Base-by-base conservation (phyloP, 2,113 vertebrate genomes). In the Atrichornis clamosus region DNA sequence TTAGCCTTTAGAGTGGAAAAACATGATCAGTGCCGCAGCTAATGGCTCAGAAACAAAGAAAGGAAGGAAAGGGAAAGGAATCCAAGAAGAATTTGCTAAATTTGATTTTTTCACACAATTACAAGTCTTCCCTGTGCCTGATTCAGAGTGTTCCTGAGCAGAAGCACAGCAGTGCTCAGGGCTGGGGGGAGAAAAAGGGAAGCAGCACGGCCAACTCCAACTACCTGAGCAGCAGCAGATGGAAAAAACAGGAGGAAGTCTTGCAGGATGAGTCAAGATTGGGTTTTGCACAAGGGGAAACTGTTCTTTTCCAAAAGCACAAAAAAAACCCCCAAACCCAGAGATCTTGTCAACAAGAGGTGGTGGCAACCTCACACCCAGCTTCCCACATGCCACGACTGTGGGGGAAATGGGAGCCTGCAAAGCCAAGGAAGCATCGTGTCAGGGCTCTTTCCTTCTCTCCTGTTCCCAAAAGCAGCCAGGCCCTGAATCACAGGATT, bases 201-300 rank as follows among this genome's bases (percentile, higher is more conserved):
- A 42, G 47, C 65, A 63, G 47, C 3, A 2, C 27, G 28, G 65
- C 81, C 89, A 72, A 4, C 23, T 75, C 80, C 77, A 60, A 3
- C 73, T 17, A 33, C 27, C 73, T 37, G 81, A 85, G 81, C 32
- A 50, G 62, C 32, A 91, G 65, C 95, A 93, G 94, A 83, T 93
- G 95, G 93, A 12, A 65, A 63, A 50, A 92, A 10, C 94, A 88
- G 93, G 95, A 93, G 93, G 91, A 68, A 90, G 20, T 2, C 37
- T 20, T 7, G 22, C 62, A 56, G 87, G 39, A 55, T 72, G 87
- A 83, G 74, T 64, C 87, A 79, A 73, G 78, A 3, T 0, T 17
- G 81, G 24, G 81, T 64, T 72, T 78, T 68, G 60, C 74, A 49
- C 30, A 2, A 17, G 16, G 30, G 15, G 78, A 87, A 94, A 49